These are phyloP conservation scores for Cricetomys ansorgei DNA, from an alignment of 2,113 vertebrate genomes.

Conservation along the genomic window DNA sequence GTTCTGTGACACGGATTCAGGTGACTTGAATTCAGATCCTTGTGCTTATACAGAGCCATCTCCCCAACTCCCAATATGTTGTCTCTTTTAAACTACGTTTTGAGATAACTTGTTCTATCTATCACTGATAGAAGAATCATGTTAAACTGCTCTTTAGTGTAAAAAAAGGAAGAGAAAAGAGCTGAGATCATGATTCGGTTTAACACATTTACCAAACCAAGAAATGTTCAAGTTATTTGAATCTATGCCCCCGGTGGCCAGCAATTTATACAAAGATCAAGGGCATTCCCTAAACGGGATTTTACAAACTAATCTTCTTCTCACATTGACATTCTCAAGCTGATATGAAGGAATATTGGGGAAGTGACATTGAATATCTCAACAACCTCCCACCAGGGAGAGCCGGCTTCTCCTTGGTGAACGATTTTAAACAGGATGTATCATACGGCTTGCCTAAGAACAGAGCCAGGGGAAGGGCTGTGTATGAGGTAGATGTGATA, in stretches of 20 bases:
- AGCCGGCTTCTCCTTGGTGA: background rate
- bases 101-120: background rate
- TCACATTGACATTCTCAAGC: background rate
- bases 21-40: background rate
- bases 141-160: background rate
- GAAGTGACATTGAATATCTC: background rate
- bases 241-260: background rate
- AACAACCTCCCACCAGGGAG: background rate
- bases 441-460: background rate
- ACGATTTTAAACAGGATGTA: background rate
- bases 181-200: background rate
- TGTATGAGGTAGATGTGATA: background rate
- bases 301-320: slow-evolving; percentile 39
- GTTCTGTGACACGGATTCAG: background rate
- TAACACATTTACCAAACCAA: background rate
- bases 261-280: background rate
- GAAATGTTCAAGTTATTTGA: slow-evolving; percentile 22
- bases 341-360: background rate
- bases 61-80: background rate
- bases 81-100: background rate
- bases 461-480: background rate
- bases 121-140: background rate
- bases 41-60: background rate
- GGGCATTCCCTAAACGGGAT: slow-evolving; percentile 6
- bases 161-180: background rate